Evolutionary conservation across 2,113 vertebrate genomes (phyloP).

Genomic region (Pyxicephalus adspersus): DNA sequence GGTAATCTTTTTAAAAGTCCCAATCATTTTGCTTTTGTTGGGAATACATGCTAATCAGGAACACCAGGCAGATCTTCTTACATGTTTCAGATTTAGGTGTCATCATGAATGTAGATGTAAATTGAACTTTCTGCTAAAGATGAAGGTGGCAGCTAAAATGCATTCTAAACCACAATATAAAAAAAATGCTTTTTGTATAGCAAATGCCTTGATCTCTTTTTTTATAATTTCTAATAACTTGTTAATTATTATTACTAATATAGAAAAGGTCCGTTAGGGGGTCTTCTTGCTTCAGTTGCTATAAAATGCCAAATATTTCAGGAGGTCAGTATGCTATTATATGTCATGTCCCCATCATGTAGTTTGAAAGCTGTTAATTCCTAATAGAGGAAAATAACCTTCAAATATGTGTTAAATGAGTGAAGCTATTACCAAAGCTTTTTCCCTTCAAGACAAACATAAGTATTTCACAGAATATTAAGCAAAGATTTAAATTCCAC

Average conservation of each 20-base stretch:
- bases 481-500: not conserved
- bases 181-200: too few species aligned
- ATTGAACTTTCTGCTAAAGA: too few species aligned
- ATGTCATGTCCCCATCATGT: not conserved
- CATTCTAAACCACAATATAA: too few species aligned
- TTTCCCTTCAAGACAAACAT: constrained; percentile 10
- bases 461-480: constrained; percentile 15
- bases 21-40: too few species aligned
- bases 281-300: not conserved
- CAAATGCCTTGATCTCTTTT: not conserved
- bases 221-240: not conserved
- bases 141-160: too few species aligned
- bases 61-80: too few species aligned
- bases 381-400: constrained; percentile 6
- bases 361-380: constrained; percentile 23
- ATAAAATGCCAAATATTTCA: constrained; percentile 1
- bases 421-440: not conserved
- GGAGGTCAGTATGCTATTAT: not conserved
- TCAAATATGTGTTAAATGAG: constrained; percentile 9
- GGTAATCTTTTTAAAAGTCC: too few species aligned
- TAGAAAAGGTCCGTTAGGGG: not conserved
- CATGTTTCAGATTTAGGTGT: too few species aligned
- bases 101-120: too few species aligned
- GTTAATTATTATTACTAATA: not conserved
- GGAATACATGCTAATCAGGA: too few species aligned